phyloP scores from a whole-genome alignment of 1,140 invertebrate species.

The Formica selysi region DNA sequence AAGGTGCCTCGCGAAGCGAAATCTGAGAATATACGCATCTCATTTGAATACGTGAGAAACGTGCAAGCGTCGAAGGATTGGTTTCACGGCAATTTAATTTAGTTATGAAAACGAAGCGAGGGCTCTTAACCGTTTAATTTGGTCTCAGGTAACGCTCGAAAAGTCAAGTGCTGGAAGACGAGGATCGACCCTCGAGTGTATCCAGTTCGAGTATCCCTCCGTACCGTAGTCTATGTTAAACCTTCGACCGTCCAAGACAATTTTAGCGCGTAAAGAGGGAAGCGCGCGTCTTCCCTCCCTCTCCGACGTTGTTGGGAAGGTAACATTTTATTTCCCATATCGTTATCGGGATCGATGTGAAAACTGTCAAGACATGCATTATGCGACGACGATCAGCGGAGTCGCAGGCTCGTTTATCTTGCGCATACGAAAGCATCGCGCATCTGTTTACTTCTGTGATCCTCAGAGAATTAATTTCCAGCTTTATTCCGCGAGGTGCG shows the following conservation, averaged over 20 bases:
- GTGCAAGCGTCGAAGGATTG: constrained; percentile 49
- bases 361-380: constrained; percentile 5
- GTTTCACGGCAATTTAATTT: constrained; percentile 71
- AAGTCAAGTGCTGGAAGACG: constrained; percentile 29
- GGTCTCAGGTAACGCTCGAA: constrained; percentile 29
- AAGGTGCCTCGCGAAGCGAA: constrained; percentile 3
- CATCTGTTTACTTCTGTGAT: constrained; percentile 46
- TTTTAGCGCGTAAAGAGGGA: not conserved
- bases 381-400: constrained; percentile 39
- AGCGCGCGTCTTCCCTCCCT: no score
- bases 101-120: constrained; percentile 65
- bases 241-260: constrained; percentile 29
- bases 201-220: constrained; percentile 4
- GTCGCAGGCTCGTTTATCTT: constrained; percentile 39
- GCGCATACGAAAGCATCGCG: not conserved
- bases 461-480: constrained; percentile 54
- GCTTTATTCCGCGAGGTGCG: constrained; percentile 38
- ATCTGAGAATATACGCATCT: constrained; percentile 13
- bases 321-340: constrained; percentile 16
- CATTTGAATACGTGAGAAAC: constrained; percentile 13
- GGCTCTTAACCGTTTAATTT: constrained; percentile 65
- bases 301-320: not conserved
- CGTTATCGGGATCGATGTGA: constrained; percentile 24
- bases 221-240: constrained; percentile 29
- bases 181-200: constrained; percentile 14